Base-by-base conservation (phyloP, 1,140 invertebrate genomes). In the Reticulitermes speratus region DNA sequence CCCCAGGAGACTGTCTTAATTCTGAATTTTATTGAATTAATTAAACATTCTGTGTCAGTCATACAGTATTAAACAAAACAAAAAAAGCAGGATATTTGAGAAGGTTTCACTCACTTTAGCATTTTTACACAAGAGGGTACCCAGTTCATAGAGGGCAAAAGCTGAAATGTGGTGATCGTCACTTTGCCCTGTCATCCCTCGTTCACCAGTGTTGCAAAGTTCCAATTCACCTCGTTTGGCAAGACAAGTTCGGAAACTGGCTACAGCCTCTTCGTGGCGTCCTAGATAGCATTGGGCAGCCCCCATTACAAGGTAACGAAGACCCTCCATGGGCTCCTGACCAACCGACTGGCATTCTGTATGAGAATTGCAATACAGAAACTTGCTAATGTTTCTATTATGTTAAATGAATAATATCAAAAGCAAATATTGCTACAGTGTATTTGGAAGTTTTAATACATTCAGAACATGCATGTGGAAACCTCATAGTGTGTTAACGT, bases 111-210 rank as follows among this genome's bases (percentile, higher is more conserved):
- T 91, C 89, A 94, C 94, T 88, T 92, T 90, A 84, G 89, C 88
- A 84, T 91, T 89, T 88, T 91, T 92, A 25, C 92, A 90, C 87
- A 95, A 90, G 16, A 93, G 90, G 52, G 91, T 90, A 32, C 93
- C 94, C 69, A 95, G 89, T 89, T 95, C 95, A 89, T 94, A 96
- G 44, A 94, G 90, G 52, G 95, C 93, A 90, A 95, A 95, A 23
- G 95, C 94, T 86, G 94, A 93, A 86, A 95, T 90, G 88, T 95
- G 94, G 65, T 91, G 90, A 89, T 95, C 94, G 12, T 92, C 90
- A 5, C 91, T 90, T 45, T 89, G 88, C 25, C 88, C 25, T 14
- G 14, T 30, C n/a, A 75, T n/a, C 14, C 59, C 21, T 21, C n/a
- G 25, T 75, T 16, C 65, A 14, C 65, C n/a, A 30, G 8, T 44